Conservation (phyloP, 2,888 invertebrate species). For the Habroteleia sp. region DNA sequence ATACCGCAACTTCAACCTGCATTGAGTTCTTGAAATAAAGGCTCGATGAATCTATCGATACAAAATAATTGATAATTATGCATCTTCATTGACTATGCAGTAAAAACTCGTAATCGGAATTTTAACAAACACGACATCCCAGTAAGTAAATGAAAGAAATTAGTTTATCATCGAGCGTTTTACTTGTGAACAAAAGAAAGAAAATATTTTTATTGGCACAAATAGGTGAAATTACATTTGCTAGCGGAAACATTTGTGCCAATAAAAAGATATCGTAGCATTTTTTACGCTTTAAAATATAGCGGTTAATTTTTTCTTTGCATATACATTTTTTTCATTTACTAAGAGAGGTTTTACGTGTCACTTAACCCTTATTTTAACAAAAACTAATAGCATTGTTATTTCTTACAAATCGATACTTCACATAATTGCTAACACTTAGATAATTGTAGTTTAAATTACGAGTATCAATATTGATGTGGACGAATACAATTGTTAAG, state of each 20-base stretch:
- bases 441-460: slow-evolving; percentile 15
- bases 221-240: slow-evolving; percentile 6
- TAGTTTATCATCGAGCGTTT: too few species aligned
- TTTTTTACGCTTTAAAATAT: too few species aligned
- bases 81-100: slow-evolving; percentile 5
- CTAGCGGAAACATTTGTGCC: neutral
- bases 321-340: too few species aligned
- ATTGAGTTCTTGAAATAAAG: slow-evolving; percentile 18
- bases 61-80: slow-evolving; percentile 19
- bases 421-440: slow-evolving; percentile 3
- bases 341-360: slow-evolving; percentile 6
- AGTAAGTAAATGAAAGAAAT: too few species aligned
- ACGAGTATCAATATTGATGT: slow-evolving; percentile 7
- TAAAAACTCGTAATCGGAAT: neutral
- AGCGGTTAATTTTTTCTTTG: too few species aligned
- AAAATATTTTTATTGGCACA: too few species aligned
- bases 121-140: slow-evolving; percentile 1
- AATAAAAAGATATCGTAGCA: too few species aligned
- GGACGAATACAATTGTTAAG: slow-evolving; percentile 5
- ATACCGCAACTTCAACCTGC: too few species aligned
- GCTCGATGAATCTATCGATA: slow-evolving; percentile 15
- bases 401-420: slow-evolving; percentile 14
- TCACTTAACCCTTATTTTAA: slow-evolving; percentile 32
- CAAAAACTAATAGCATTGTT: slow-evolving; percentile 7
- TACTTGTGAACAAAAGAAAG: too few species aligned